Base-by-base conservation (phyloP, 2,888 invertebrate genomes). In the Conchocele bisecta region DNA sequence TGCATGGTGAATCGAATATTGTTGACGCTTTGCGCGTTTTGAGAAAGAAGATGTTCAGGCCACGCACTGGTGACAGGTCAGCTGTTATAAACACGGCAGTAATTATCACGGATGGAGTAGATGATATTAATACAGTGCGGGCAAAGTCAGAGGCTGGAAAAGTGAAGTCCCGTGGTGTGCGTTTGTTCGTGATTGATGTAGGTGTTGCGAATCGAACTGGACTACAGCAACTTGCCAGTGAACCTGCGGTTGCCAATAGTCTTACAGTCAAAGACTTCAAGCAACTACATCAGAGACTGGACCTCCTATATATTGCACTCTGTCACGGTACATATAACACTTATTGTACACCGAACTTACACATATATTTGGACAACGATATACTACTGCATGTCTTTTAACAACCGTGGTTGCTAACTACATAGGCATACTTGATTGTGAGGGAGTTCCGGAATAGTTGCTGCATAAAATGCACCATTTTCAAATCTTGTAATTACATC, bases 51-150 rank as follows among this genome's bases (percentile, higher is more conserved):
- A 83, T 86, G 81, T 87, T 85, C 61, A 83, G 79, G 4, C 29
- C 51, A 7, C 59, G 46, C 15, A 76, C 79, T 39, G 88, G 88
- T 6, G 88, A 88, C 65, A 67, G 87, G 54, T 50, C 68, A 2
- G 69, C 71, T 35, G 81, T 77, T 3, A 72, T 71, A 20, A 87
- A 88, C 66, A 64, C 85, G 29, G 85, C 75, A 15, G 75, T 89
- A 48, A 68, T 89, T 24, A 75, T 89, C 37, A 87, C 89, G 33
- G 88, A 88, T 67, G 89, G 89, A 2, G 79, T 78, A 24, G 85
- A 86, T 20, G 86, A 86, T 59, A 83, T 88, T 41, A 81, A 88
- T 31, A 50, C 78, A 7, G 54, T 73, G 6, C 58, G 71, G 58
- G 83, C 86, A 0, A 50, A 83, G 37, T 81, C 83, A 15, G 83